Base-by-base conservation (phyloP, 2,888 invertebrate species). In the Acronicta aceris region DNA sequence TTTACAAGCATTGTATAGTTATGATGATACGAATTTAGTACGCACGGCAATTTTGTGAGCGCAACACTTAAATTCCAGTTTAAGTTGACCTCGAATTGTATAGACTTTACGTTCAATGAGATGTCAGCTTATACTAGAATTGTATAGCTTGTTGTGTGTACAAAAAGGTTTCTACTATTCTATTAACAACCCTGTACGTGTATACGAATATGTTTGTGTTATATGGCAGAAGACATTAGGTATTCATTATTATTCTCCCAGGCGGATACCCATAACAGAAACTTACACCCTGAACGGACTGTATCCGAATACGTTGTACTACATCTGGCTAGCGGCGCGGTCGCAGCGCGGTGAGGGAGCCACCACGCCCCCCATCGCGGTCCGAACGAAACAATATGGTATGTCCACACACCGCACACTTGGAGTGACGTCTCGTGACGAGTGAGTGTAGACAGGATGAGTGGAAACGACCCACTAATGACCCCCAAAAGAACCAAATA, bases 341-440 rank as follows among this genome's bases (percentile, higher is more conserved):
- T 99, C 98, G 15, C 97, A 98, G 83, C 95, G 97, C 72, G 99
- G 99, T 12, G 99, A 98, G 91, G 99, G 99, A 15, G 99, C 99
- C 36, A 98, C 98, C 57, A 99, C 99, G 15, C 98, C 98, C 41
- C 98, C 98, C 13, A 97, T 99, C 76, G 98, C 98, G 75, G 98
- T 98, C 81, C 96, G 98, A 94, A 99, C 99, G 54, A 98, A 98
- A 93, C 98, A 98, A 97, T 99, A 98, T 96, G 98, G 99, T 99
- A 98, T 97, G 99, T 90, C 74, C 61, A 21, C 60, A 69, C 68
- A 57, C 73, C 53, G 43, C 59, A 65, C 65, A 69, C 76, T 59
- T 51, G 63, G 76, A 55, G 73, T 76, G 67, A 75, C 67, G 81
- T 81, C 76, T 66, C 65, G 74, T 74, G 76, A 70, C 70, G 75